Evolutionary conservation across 2,888 invertebrate genomes (phyloP).

Genomic region (Blera fallax): DNA sequence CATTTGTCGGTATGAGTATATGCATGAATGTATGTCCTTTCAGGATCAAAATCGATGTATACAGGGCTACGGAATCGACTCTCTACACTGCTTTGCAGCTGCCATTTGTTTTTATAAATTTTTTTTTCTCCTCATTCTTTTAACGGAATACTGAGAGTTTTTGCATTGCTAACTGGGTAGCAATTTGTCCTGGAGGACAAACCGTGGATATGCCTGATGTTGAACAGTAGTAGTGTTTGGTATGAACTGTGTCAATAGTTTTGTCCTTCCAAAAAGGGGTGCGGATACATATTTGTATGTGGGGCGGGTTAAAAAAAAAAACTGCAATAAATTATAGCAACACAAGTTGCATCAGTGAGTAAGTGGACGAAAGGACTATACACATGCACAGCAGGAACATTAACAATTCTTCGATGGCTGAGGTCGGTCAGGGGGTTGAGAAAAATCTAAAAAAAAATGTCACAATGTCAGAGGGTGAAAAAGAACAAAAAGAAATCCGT

Average conservation of each 20-base stretch:
- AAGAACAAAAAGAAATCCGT: not conserved
- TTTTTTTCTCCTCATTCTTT: conserved; percentile 6
- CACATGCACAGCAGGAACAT: not conserved
- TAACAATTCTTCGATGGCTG: not conserved
- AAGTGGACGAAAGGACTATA: not conserved
- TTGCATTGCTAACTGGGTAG: conserved; percentile 45
- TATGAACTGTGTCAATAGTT: conserved; percentile 61
- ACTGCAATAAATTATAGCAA: not conserved
- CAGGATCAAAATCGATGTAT: conserved; percentile 53
- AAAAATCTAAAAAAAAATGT: too few relatives aligned
- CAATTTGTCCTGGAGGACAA: conserved; percentile 55
- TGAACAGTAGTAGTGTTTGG: conserved; percentile 29
- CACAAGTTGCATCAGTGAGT: conserved; percentile 4
- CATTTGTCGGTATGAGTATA: not conserved
- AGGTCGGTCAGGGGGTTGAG: not conserved
- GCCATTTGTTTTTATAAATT: conserved; percentile 32
- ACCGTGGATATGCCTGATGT: conserved; percentile 1
- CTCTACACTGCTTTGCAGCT: conserved; percentile 57
- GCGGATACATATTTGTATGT: too few relatives aligned
- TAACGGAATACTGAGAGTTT: conserved; percentile 22
- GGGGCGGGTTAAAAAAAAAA: not conserved
- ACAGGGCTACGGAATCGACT: conserved; percentile 26
- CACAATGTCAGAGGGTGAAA: not conserved
- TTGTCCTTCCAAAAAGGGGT: conserved; percentile 29
- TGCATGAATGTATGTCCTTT: not conserved